Evolutionary conservation across 2,797 vertebrate species (phyloP).

Genomic region (Halcyon smyrnensis): DNA sequence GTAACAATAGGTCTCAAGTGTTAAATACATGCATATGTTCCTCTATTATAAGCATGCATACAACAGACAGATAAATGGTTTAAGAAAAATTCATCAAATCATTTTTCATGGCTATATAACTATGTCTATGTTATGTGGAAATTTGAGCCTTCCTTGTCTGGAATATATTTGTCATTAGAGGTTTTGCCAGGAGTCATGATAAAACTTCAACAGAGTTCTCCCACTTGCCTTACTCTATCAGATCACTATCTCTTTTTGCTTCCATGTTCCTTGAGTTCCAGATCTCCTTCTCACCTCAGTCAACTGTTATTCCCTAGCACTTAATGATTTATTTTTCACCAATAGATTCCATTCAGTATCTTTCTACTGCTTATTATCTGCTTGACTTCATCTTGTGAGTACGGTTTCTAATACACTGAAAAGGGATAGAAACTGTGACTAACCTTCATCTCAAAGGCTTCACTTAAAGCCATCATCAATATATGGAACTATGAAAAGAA

Average conservation of each 20-base stretch:
- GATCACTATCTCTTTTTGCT: not conserved
- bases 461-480: not conserved
- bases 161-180: constrained; percentile 25
- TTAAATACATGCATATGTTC: not conserved
- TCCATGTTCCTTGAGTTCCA: not conserved
- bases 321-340: not conserved
- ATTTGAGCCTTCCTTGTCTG: constrained; percentile 55
- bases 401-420: not conserved
- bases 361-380: not conserved
- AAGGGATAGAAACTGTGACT: not conserved
- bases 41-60: not conserved
- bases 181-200: constrained; percentile 27
- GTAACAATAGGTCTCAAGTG: not conserved
- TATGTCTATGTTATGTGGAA: constrained; percentile 8
- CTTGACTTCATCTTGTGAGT: not conserved
- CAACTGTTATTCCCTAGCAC: not conserved
- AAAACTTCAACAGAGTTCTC: not conserved
- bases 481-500: not conserved
- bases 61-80: not conserved
- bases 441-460: not conserved
- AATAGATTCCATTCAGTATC: not conserved
- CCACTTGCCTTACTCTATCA: not conserved
- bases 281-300: not conserved
- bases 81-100: not conserved
- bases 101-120: not conserved